Percentiles rank a stretch among this genome's conserved stretches.
phyloP scores from a whole-genome alignment of 2,888 invertebrate genomes.

The Drosophila yooni region DNA sequence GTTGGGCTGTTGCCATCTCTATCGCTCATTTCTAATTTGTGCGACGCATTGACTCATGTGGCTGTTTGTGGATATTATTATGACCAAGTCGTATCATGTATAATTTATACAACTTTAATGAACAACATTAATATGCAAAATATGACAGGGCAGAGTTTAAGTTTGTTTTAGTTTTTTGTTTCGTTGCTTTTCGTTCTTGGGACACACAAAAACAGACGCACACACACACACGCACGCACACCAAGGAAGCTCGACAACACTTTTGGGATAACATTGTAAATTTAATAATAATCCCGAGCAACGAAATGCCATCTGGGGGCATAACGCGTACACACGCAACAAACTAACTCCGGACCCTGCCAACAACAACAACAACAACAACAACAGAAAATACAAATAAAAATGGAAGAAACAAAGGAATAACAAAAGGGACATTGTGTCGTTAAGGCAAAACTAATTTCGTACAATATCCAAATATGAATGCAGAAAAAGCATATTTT shows the following conservation, averaged over 20 bases:
- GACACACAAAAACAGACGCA: not conserved
- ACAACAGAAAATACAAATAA: not conserved
- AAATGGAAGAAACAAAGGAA: not conserved
- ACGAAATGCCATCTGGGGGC: conserved; percentile 14
- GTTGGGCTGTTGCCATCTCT: not conserved
- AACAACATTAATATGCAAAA: conserved; percentile 77
- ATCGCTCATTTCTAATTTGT: conserved; percentile 6
- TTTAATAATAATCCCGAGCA: conserved; percentile 66
- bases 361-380: not conserved
- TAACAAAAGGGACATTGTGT: conserved; percentile 36
- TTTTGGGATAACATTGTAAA: conserved; percentile 76
- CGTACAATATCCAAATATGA: conserved; percentile 66
- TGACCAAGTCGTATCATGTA: conserved; percentile 61
- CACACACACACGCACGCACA: conserved; percentile 2
- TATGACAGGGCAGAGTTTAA: conserved; percentile 47
- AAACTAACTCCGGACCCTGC: conserved; percentile 5
- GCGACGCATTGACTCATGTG: conserved; percentile 32
- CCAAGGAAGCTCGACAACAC: conserved; percentile 58
- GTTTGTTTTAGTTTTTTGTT: conserved; percentile 6
- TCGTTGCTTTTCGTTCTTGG: conserved; percentile 9
- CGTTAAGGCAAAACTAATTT: conserved; percentile 70
- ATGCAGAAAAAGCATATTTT: conserved; percentile 23
- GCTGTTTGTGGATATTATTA: conserved; percentile 22
- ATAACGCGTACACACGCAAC: conserved; percentile 30
- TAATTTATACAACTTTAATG: conserved; percentile 80